Evolutionary conservation across 2,113 vertebrate species (phyloP).

Genomic region (Erythrolamprus reginae): DNA sequence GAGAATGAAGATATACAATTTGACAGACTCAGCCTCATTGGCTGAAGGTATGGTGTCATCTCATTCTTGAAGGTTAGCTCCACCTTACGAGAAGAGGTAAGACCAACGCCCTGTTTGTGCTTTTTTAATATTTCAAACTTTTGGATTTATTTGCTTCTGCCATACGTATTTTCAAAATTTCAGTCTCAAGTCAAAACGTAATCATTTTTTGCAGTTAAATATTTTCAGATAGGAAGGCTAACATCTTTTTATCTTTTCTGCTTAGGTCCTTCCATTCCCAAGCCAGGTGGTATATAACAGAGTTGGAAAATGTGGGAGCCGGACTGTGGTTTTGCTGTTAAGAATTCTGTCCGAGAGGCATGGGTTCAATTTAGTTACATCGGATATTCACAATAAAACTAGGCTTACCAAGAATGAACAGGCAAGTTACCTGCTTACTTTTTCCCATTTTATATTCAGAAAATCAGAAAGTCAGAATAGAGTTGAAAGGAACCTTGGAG

Average conservation of each 20-base stretch:
- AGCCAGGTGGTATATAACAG: slow-evolving; percentile 99
- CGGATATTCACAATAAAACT: slow-evolving; percentile 98
- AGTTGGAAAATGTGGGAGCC: slow-evolving; percentile 96
- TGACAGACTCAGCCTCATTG: too few species aligned
- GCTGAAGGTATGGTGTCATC: too few species aligned
- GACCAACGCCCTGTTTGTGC: not conserved
- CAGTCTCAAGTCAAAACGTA: not conserved
- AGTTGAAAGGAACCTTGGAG: not conserved
- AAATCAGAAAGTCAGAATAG: not conserved
- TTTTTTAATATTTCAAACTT: not conserved
- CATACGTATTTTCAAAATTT: not conserved
- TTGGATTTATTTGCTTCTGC: not conserved
- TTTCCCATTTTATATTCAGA: not conserved
- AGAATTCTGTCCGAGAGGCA: slow-evolving; percentile 91
- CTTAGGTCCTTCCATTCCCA: slow-evolving; percentile 90
- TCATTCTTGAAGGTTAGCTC: too few species aligned
- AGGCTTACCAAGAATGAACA: slow-evolving; percentile 94
- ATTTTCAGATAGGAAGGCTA: slow-evolving; percentile 18
- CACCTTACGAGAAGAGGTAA: too few species aligned
- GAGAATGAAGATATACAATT: too few species aligned
- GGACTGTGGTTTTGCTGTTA: slow-evolving; percentile 93
- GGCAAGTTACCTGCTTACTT: slow-evolving; percentile 62
- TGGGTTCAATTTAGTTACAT: slow-evolving; percentile 91
- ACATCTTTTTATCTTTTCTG: fast-evolving
- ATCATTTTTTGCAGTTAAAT: not conserved